These are phyloP conservation scores for Limnephilus marmoratus DNA, from an alignment of 2,888 invertebrate genomes.

Conservation along the genomic window DNA sequence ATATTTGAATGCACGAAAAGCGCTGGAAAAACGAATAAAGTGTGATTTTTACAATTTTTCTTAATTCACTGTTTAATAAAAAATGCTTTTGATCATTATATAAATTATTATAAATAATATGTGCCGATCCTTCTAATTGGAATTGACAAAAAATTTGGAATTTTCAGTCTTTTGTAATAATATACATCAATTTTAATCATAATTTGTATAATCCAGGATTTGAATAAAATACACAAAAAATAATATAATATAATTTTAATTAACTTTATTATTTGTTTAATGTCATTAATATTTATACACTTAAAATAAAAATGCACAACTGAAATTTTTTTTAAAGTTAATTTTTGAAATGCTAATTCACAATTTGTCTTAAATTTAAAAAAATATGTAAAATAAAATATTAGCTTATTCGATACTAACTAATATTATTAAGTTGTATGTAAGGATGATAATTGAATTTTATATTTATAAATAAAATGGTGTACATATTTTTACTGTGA, in stretches of 20 bases:
- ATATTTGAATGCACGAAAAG: neutral
- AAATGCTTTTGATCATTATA: neutral
- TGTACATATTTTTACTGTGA: slow-evolving; percentile 63
- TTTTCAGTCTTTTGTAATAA: neutral
- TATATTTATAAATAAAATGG: slow-evolving; percentile 56
- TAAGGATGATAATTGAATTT: slow-evolving; percentile 9
- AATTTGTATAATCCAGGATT: neutral
- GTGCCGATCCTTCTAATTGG: neutral
- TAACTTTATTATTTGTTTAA: neutral
- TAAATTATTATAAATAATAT: neutral
- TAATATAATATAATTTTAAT: neutral
- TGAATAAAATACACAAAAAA: neutral
- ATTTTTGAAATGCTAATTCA: neutral
- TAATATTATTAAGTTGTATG: neutral
- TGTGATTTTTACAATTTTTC: neutral
- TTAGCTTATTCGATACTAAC: slow-evolving; percentile 37
- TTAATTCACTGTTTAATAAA: neutral
- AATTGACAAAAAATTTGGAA: slow-evolving; percentile 24
- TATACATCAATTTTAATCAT: neutral
- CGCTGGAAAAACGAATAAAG: neutral
- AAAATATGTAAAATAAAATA: slow-evolving; percentile 14
- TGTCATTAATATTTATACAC: neutral
- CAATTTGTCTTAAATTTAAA: slow-evolving; percentile 24
- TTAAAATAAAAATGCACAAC: neutral
- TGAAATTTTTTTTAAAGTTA: neutral